Conservation (phyloP, 2,888 invertebrate species). For the Tuta absoluta region DNA sequence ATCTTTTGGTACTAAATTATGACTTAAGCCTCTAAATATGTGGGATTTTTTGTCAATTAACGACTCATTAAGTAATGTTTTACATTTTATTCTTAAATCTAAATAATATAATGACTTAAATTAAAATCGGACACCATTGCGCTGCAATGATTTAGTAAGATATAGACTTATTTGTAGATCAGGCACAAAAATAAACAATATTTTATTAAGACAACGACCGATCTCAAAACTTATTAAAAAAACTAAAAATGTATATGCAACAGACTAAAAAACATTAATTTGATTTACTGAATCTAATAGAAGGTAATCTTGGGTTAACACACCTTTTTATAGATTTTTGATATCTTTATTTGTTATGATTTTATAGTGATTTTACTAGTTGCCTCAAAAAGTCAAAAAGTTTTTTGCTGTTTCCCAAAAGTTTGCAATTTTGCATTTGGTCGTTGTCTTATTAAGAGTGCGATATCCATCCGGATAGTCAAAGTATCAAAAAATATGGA, state of each 20-base stretch:
- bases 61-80: not conserved
- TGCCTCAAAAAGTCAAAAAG: not conserved
- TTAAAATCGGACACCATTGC: not conserved
- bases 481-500: too few relatives aligned
- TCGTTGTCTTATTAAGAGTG: slow-evolving; percentile 5
- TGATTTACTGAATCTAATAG: not conserved
- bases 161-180: slow-evolving; percentile 1
- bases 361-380: slow-evolving; percentile 1
- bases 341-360: not conserved
- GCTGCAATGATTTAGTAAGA: not conserved
- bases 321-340: not conserved
- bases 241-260: not conserved
- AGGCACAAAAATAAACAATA: not conserved
- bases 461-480: too few relatives aligned
- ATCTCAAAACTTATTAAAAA: slow-evolving; percentile 1
- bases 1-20: not conserved
- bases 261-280: not conserved
- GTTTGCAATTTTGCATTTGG: slow-evolving; percentile 2
- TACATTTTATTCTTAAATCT: not conserved
- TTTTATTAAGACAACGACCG: slow-evolving; percentile 1
- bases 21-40: not conserved
- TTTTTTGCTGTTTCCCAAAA: slow-evolving; percentile 2
- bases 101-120: not conserved
- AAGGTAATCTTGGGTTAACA: not conserved
- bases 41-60: not conserved